Evolutionary conservation across 1,140 invertebrate genomes (phyloP), one percentile per base, ranked within the genome.

Genomic region (Drusus annulatus): DNA sequence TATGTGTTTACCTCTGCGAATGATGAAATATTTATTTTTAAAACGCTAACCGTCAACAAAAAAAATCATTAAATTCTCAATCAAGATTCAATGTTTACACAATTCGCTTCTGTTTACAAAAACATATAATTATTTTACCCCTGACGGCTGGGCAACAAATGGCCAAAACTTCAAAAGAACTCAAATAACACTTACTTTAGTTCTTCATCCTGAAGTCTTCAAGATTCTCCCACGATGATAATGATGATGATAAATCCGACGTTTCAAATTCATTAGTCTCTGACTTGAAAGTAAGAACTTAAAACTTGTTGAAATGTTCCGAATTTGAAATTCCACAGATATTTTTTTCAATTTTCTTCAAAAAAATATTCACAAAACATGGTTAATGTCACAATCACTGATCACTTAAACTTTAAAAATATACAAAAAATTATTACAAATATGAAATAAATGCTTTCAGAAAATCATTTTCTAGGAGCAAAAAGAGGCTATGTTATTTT

Each of bases 1-100:
- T 45, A 45, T n/a, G n/a, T n/a, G n/a, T 45, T 45, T 45, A 45
- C 36, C 10, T 45, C 36, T 10, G 8, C 8, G 8, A 13, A 45
- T 45, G 36, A 13, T 2, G 36, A 45, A 45, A 45, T 13, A 10
- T 45, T 56, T 56, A 56, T 21, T 19, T 56, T 56, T 10, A 56
- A 56, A 56, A 56, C 54, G n/a, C 16, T n/a, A 56, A 56, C 54
- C 17, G n/a, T 56, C 54, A 56, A 56, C 54, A 56, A 56, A 56
- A 4, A 17, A 56, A 56, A 56, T 56, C 54, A 21, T 56, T 6
- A 56, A 56, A 56, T 56, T 56, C 54, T 56, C 54, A 56, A 19
- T 56, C n/a, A 17, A 56, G 54, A 56, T 45, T 7, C 36, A 10
- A 45, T 25, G 62, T 65, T 28, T 65, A 65, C 62, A 65, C 62